Evolutionary conservation across 2,797 vertebrate genomes (phyloP).

Genomic region (Sphenodon punctatus): DNA sequence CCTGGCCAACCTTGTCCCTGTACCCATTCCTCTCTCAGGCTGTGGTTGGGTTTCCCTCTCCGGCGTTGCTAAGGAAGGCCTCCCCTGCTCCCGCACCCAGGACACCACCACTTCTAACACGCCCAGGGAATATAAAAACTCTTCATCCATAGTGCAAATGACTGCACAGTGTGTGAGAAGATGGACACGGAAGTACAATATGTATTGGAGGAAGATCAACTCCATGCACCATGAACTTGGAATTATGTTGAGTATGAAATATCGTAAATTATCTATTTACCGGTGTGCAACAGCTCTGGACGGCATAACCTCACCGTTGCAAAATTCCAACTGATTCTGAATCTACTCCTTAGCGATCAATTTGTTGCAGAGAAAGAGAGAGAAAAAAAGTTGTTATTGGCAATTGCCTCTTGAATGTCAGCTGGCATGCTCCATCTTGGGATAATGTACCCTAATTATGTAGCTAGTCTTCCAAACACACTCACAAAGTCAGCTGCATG

Average conservation of each 20-base stretch:
- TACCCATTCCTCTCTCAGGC: too few relatives aligned
- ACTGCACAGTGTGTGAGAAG: too few relatives aligned
- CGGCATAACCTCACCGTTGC: background rate
- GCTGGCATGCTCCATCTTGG: conserved; percentile 62
- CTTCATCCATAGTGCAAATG: too few relatives aligned
- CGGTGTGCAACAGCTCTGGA: background rate
- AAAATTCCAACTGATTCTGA: conserved; percentile 1
- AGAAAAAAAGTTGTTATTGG: conserved; percentile 60
- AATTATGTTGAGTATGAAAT: background rate
- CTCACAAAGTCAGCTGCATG: conserved; percentile 49
- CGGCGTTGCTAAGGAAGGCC: too few relatives aligned
- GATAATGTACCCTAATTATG: conserved; percentile 74
- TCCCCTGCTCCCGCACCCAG: too few relatives aligned
- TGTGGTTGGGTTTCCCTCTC: too few relatives aligned
- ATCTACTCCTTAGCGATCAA: conserved; percentile 22
- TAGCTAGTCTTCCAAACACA: conserved; percentile 72
- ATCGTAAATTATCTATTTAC: rapidly evolving
- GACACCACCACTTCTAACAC: too few relatives aligned
- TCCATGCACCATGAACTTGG: rapidly evolving
- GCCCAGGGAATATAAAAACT: too few relatives aligned
- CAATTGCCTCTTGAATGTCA: conserved; percentile 71
- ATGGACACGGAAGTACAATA: background rate
- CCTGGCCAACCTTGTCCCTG: too few relatives aligned
- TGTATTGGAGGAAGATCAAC: background rate
- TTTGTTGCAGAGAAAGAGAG: background rate